Evolutionary conservation across 2,797 vertebrate genomes (phyloP).

Genomic region (Rhinatrema bivittatum): DNA sequence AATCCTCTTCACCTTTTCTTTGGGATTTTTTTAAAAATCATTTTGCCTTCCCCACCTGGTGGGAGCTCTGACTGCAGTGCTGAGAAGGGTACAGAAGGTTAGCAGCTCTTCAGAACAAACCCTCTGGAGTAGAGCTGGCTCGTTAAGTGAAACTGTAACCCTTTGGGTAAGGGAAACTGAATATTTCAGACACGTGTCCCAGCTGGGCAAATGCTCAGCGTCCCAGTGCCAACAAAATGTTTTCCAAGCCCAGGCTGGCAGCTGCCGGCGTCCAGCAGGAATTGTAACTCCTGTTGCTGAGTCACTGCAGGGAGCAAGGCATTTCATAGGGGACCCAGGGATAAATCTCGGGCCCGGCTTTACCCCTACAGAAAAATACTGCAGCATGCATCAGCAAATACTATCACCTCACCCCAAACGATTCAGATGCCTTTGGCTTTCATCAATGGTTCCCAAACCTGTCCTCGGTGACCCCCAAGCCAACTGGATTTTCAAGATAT

Average conservation of each 20-base stretch:
- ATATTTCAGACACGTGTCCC: not conserved
- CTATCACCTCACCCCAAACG: too few relatives aligned
- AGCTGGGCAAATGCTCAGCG: not conserved
- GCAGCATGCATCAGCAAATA: accelerated
- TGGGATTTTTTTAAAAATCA: too few relatives aligned
- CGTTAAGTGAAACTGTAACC: not conserved
- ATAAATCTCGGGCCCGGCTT: not conserved
- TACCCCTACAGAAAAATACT: not conserved
- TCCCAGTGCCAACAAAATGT: not conserved
- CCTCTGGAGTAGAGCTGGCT: not conserved
- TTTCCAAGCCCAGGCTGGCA: not conserved
- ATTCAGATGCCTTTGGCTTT: too few relatives aligned
- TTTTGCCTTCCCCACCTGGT: too few relatives aligned
- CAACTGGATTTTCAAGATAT: too few relatives aligned
- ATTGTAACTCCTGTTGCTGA: too few relatives aligned
- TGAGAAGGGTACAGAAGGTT: too few relatives aligned
- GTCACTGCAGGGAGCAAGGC: not conserved
- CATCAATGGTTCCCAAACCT: too few relatives aligned
- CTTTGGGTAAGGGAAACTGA: not conserved
- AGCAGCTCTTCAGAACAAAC: too few relatives aligned
- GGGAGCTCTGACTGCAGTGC: too few relatives aligned
- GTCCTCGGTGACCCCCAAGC: too few relatives aligned
- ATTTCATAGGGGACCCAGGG: not conserved
- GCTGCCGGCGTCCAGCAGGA: not conserved
- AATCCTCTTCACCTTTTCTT: too few relatives aligned